Conservation (phyloP, 1,140 invertebrate species). For the Epicauta chinensis region DNA sequence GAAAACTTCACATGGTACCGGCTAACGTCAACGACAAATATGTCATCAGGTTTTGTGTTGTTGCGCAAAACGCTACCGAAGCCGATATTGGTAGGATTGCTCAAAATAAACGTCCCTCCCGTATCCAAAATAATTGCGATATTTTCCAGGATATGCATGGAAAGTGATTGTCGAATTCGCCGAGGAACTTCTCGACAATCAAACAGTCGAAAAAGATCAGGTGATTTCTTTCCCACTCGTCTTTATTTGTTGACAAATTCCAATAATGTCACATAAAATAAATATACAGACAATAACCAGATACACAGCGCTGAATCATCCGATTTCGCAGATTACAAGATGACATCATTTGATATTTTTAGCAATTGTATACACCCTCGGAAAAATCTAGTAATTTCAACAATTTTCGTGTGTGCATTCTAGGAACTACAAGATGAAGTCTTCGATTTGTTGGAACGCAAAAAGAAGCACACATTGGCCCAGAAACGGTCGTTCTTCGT, state of each 20-base stretch:
- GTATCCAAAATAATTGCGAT: background rate
- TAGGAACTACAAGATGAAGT: conserved; percentile 63
- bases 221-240: conserved; percentile 29
- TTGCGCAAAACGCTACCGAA: conserved; percentile 81
- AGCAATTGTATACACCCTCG: background rate
- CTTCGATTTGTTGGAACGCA: conserved; percentile 58
- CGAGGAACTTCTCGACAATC: conserved; percentile 67
- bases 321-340: background rate
- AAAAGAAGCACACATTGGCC: conserved; percentile 67
- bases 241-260: too few species aligned
- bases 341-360: background rate
- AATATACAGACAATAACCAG: too few species aligned
- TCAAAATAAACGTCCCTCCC: background rate
- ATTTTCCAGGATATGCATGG: conserved; percentile 78
- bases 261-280: too few species aligned
- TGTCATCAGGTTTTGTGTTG: conserved; percentile 93
- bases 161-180: conserved; percentile 79
- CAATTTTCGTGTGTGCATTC: too few species aligned
- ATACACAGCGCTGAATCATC: too few species aligned
- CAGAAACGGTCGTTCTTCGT: conserved; percentile 94
- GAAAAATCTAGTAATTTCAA: too few species aligned
- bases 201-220: conserved; percentile 52
- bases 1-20: conserved; percentile 96
- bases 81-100: conserved; percentile 71
- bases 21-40: conserved; percentile 85